phyloP scores from a whole-genome alignment of 2,797 vertebrate species.

The Oreonectes daqikongensis region DNA sequence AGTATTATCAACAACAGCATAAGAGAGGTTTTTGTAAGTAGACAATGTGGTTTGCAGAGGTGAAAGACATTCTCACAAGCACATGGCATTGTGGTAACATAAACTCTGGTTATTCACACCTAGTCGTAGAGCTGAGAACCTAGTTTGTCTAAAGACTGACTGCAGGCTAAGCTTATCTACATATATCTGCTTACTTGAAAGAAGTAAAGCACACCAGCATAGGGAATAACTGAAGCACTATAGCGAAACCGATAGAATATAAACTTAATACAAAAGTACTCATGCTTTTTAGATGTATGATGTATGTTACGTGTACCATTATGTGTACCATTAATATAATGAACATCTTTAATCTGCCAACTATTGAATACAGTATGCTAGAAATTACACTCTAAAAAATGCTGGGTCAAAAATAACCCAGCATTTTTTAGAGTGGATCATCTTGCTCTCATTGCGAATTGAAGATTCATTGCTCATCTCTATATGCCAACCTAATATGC shows the following conservation, averaged over 20 bases:
- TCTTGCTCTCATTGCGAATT: too few relatives aligned
- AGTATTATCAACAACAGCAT: too few relatives aligned
- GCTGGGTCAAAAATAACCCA: too few relatives aligned
- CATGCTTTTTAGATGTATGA: too few relatives aligned
- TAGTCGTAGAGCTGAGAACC: not conserved
- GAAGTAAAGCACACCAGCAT: too few relatives aligned
- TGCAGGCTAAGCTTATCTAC: not conserved
- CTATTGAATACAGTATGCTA: too few relatives aligned
- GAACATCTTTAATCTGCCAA: too few relatives aligned
- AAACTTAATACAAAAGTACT: not conserved
- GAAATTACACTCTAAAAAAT: too few relatives aligned
- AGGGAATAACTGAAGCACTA: not conserved
- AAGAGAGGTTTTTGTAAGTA: not conserved
- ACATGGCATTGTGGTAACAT: not conserved
- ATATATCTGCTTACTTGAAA: conserved; percentile 1
- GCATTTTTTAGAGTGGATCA: too few relatives aligned
- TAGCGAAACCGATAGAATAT: not conserved
- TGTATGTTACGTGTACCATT: not conserved
- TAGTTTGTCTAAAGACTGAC: not conserved
- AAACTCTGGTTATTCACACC: conserved; percentile 1
- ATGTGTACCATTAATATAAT: too few relatives aligned
- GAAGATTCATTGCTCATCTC: too few relatives aligned
- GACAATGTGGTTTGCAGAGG: not conserved
- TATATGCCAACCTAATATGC: too few relatives aligned
- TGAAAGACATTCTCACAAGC: not conserved